Percentiles rank a stretch among this genome's conserved stretches.
Conservation (phyloP, 2,113 vertebrate species). For the Damaliscus lunatus region DNA sequence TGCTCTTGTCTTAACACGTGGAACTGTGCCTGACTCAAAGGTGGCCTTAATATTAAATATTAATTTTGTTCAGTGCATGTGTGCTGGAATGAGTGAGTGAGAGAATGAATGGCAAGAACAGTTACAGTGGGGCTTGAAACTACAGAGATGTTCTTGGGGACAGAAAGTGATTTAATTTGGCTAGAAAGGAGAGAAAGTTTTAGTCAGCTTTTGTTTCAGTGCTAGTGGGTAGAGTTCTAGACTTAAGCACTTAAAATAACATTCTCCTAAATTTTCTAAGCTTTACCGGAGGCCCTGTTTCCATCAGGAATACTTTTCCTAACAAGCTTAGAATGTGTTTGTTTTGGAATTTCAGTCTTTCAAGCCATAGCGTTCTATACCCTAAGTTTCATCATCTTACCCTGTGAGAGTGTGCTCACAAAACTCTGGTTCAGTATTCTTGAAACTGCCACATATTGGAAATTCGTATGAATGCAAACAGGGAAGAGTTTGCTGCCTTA, state of each 20-base stretch:
- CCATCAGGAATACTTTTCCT: not conserved
- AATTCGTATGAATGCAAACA: not conserved
- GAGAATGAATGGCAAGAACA: not conserved
- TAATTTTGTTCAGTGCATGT: not conserved
- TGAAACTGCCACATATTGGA: not conserved
- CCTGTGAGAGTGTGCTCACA: not conserved
- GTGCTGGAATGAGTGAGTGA: not conserved
- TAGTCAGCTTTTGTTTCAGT: not conserved
- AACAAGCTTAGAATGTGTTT: not conserved
- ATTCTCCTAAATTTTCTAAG: not conserved
- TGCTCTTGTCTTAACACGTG: not conserved
- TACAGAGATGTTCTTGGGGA: not conserved
- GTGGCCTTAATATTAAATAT: not conserved
- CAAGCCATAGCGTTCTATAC: accelerated
- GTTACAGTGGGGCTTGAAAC: not conserved
- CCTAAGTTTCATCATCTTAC: not conserved
- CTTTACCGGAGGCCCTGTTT: not conserved
- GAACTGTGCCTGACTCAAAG: not conserved
- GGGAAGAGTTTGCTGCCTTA: not conserved
- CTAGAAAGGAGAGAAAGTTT: not conserved
- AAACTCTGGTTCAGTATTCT: not conserved
- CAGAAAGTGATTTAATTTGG: not conserved
- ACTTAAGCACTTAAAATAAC: not conserved
- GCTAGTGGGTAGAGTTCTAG: not conserved
- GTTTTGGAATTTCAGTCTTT: not conserved